Evolutionary conservation across 2,113 vertebrate genomes (phyloP).

Genomic region (Festucalex cinctus): DNA sequence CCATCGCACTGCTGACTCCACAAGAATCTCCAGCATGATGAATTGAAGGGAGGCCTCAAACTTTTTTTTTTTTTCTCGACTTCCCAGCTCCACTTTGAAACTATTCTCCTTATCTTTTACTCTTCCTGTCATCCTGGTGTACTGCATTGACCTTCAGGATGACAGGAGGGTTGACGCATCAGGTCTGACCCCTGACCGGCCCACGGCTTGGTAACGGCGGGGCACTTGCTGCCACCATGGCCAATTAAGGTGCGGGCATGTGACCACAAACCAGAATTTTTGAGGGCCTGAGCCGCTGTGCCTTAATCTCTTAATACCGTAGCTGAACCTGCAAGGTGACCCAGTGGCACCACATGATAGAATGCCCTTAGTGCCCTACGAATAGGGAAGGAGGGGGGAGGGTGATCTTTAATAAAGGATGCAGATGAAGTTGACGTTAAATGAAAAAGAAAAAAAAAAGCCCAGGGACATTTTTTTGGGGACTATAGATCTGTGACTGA

Average conservation of each 20-base stretch:
- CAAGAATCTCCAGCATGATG: not conserved
- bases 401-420: slow-evolving; percentile 17
- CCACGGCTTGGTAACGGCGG: slow-evolving; percentile 38
- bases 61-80: slow-evolving; percentile 18
- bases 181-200: slow-evolving; percentile 52
- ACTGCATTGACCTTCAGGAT: slow-evolving; percentile 61
- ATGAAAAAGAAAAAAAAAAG: slow-evolving; percentile 15
- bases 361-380: slow-evolving; percentile 22
- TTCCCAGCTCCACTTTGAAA: slow-evolving; percentile 21
- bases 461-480: slow-evolving; percentile 31
- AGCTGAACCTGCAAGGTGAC: slow-evolving; percentile 67
- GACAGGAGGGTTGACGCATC: slow-evolving; percentile 53
- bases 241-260: slow-evolving; percentile 59
- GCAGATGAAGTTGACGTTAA: slow-evolving; percentile 27
- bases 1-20: not conserved
- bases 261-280: slow-evolving; percentile 39
- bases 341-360: slow-evolving; percentile 31
- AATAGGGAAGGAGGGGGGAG: slow-evolving; percentile 13
- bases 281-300: slow-evolving; percentile 49
- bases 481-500: slow-evolving; percentile 46
- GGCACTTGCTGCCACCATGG: slow-evolving; percentile 49
- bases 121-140: slow-evolving; percentile 35
- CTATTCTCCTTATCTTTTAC: slow-evolving; percentile 30
- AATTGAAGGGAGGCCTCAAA: slow-evolving; percentile 14
- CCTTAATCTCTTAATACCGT: slow-evolving; percentile 71